Percentiles rank a stretch among this genome's conserved stretches.
Conservation (phyloP, 2,113 vertebrate genomes). For the Anser cygnoides region DNA sequence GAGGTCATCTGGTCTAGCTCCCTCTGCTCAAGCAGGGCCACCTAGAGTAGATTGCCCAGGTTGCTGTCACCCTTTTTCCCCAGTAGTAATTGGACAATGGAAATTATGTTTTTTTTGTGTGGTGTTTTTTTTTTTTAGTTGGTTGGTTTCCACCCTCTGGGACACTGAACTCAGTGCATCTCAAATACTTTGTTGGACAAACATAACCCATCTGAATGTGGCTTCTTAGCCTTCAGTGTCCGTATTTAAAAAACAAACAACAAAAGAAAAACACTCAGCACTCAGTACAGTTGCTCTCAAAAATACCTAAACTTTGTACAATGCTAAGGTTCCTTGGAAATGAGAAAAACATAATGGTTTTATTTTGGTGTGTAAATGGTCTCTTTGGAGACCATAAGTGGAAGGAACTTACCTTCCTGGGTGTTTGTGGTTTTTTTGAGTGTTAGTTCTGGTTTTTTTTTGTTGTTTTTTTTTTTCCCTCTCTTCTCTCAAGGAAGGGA, state of each 20-base stretch:
- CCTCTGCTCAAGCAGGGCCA: neutral
- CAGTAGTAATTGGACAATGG: neutral
- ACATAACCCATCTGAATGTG: neutral
- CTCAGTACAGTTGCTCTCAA: neutral
- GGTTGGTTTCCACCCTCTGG: neutral
- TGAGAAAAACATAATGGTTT: neutral
- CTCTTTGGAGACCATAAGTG: neutral
- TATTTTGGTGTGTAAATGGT: neutral
- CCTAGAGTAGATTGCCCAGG: neutral
- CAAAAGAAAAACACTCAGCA: neutral
- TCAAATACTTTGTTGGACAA: neutral
- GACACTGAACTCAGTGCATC: neutral
- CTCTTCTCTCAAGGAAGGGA: neutral
- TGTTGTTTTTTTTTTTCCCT: neutral
- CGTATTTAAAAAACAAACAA: neutral
- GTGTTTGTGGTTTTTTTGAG: neutral
- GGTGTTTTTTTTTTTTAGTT: neutral
- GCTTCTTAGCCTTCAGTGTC: neutral
- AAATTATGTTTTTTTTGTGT: neutral
- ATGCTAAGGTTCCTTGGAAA: neutral
- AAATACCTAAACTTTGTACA: neutral
- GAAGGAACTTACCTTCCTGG: neutral
- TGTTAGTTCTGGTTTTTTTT: neutral
- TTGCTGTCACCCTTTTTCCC: accelerated
- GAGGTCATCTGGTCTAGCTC: neutral